Evolutionary conservation across 1,140 invertebrate genomes (phyloP).

Genomic region (Caenorhabditis elegans): WBcel235 BX284605.5:6161501-6162000

Average conservation of each 20-base stretch:
- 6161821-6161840: conserved; percentile 28
- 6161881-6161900: background rate
- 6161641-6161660: background rate
- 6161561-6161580: conserved; percentile 20
- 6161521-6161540: conserved; percentile 16
- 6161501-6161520: conserved; percentile 20
- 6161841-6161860: conserved; percentile 26
- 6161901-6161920: background rate
- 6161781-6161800: background rate
- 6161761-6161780: conserved; percentile 30
- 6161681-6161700: background rate
- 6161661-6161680: background rate
- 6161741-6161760: background rate
- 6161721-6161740: background rate
- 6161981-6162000: background rate
- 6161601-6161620: conserved; percentile 15
- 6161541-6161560: background rate
- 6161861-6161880: conserved; percentile 31
- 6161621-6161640: background rate
- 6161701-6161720: background rate
- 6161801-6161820: background rate
- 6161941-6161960: conserved; percentile 5
- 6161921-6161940: conserved; percentile 7
- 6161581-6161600: background rate
- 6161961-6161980: background rate